A percentile compares a stretch with the other conserved stretches of the same genome.
Conservation (phyloP, 1,140 invertebrate genomes). For the Antheraea pernyi region DNA sequence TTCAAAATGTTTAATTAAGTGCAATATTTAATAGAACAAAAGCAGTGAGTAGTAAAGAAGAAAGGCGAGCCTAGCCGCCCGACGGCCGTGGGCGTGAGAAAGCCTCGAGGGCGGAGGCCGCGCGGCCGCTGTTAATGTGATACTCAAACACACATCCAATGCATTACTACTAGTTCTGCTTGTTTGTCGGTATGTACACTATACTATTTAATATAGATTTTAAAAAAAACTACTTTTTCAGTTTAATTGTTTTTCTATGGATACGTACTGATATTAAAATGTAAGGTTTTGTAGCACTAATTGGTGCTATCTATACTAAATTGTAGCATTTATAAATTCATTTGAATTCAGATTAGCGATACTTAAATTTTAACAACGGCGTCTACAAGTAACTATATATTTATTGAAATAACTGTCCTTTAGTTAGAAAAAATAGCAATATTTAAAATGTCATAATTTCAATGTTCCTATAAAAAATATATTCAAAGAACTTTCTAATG, state of each 20-base stretch:
- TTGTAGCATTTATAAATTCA: too few species aligned
- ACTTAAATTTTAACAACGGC: too few species aligned
- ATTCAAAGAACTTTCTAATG: too few species aligned
- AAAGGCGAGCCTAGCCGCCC: slow-evolving; percentile 35
- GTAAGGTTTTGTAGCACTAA: too few species aligned
- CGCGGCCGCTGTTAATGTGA: slow-evolving; percentile 49
- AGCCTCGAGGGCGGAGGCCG: slow-evolving; percentile 41
- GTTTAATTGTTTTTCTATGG: not conserved
- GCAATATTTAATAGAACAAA: slow-evolving; percentile 4
- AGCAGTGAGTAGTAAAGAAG: slow-evolving; percentile 48
- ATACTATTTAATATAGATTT: not conserved
- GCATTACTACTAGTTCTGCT: slow-evolving; percentile 18
- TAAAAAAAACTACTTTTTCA: not conserved
- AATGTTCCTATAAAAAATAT: too few species aligned
- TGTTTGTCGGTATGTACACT: slow-evolving; percentile 1
- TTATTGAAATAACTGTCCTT: too few species aligned
- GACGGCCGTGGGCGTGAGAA: slow-evolving; percentile 58
- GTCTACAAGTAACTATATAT: too few species aligned
- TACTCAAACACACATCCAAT: slow-evolving; percentile 50
- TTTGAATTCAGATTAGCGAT: too few species aligned
- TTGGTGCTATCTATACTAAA: too few species aligned
- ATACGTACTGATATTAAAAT: not conserved
- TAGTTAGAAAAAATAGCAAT: too few species aligned
- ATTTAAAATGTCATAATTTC: too few species aligned
- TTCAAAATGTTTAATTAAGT: not conserved